A percentile compares a stretch with the other conserved stretches of the same genome.
phyloP scores from a whole-genome alignment of 2,888 invertebrate species.

The Calliphora vomitoria region DNA sequence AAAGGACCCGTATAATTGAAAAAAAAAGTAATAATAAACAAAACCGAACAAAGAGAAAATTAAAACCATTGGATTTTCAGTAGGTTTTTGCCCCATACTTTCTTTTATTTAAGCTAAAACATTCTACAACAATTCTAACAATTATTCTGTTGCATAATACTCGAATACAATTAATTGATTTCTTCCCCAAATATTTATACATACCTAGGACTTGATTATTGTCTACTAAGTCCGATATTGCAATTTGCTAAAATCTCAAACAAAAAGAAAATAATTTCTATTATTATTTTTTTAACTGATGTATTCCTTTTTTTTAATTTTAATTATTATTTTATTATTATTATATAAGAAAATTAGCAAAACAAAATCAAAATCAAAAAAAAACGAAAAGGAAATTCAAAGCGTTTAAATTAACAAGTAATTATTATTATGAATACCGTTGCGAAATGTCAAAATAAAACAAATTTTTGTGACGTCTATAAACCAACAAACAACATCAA shows the following conservation, averaged over 20 bases:
- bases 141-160: constrained; percentile 24
- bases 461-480: constrained; percentile 84
- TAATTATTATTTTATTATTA: constrained; percentile 24
- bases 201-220: constrained; percentile 45
- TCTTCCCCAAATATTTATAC: not conserved
- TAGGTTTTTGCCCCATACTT: not conserved
- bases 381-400: constrained; percentile 53
- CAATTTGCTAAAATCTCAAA: constrained; percentile 67
- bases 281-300: constrained; percentile 12
- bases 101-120: not conserved
- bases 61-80: not conserved
- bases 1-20: not conserved
- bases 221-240: constrained; percentile 66
- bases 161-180: constrained; percentile 16
- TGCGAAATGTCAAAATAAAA: constrained; percentile 79
- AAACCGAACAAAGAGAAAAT: not conserved
- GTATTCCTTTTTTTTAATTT: constrained; percentile 9
- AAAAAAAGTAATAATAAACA: not conserved
- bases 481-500: constrained; percentile 77
- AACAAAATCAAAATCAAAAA: constrained; percentile 12
- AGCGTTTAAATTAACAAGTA: constrained; percentile 64
- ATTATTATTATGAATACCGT: constrained; percentile 84
- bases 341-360: constrained; percentile 40
- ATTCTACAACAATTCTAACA: constrained; percentile 14
- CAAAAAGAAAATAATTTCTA: not conserved